phyloP scores from a whole-genome alignment of 2,113 vertebrate genomes.

The Plecotus auritus region DNA sequence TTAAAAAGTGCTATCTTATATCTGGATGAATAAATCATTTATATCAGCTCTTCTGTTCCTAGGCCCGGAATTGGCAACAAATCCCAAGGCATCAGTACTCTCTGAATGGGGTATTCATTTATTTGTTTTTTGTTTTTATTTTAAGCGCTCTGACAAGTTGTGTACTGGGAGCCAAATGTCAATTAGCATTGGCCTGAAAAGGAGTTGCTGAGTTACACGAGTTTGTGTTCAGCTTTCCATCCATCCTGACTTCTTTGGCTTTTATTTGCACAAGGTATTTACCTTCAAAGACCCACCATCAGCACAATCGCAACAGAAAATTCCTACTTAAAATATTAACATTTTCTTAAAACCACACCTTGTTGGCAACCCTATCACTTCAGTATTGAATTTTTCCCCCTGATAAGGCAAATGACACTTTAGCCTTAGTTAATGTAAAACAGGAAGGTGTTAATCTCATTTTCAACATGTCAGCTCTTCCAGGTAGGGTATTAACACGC shows the following conservation, averaged over 20 bases:
- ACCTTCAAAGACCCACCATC: conserved; percentile 25
- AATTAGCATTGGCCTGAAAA: conserved; percentile 42
- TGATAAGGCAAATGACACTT: conserved; percentile 65
- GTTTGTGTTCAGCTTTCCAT: conserved; percentile 15
- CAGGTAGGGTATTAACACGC: conserved; percentile 52
- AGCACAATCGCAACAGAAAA: not conserved
- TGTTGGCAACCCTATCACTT: conserved; percentile 6
- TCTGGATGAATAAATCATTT: conserved; percentile 70
- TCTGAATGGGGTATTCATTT: conserved; percentile 21
- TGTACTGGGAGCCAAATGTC: conserved; percentile 50
- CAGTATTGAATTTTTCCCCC: conserved; percentile 24
- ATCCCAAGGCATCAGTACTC: conserved; percentile 21
- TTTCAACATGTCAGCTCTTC: conserved; percentile 61
- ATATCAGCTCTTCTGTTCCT: conserved; percentile 60
- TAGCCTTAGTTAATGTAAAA: conserved; percentile 65
- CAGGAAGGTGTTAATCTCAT: conserved; percentile 44
- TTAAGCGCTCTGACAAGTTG: conserved; percentile 35
- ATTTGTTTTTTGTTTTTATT: conserved; percentile 29
- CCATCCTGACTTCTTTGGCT: conserved; percentile 27
- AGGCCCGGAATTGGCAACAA: conserved; percentile 56
- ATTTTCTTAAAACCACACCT: not conserved
- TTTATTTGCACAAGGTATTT: not conserved
- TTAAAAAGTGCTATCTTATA: conserved; percentile 70
- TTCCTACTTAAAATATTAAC: conserved; percentile 24
- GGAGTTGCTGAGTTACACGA: not conserved